Evolutionary conservation across 2,113 vertebrate genomes (phyloP).

Genomic region (Calyptomena viridis): DNA sequence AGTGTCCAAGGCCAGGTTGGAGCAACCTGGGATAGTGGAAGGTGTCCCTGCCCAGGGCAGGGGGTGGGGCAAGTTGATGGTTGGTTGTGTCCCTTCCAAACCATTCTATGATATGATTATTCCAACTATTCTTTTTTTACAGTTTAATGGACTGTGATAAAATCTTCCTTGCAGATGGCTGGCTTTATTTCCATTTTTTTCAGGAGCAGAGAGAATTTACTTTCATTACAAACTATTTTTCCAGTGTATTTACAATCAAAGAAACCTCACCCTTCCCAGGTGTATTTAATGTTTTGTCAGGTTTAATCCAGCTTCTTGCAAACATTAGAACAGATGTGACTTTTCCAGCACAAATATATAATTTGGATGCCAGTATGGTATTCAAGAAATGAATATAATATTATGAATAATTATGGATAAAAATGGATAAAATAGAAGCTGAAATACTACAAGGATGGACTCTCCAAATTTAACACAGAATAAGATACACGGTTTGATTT

Average conservation of each 20-base stretch:
- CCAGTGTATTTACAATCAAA: not conserved
- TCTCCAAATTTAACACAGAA: not conserved
- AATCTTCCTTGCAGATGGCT: not conserved
- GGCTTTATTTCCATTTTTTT: not conserved
- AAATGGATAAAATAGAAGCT: not conserved
- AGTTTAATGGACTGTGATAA: not conserved
- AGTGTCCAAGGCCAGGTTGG: not conserved
- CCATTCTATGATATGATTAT: not conserved
- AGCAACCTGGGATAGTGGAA: not conserved
- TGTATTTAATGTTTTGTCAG: not conserved
- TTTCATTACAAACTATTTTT: not conserved
- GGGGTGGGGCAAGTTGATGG: too few relatives aligned
- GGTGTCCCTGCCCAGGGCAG: not conserved
- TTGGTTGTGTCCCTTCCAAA: not conserved
- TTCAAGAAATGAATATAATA: not conserved
- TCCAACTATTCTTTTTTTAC: not conserved
- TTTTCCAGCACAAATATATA: not conserved
- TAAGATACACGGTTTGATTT: not conserved
- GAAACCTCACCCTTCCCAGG: not conserved
- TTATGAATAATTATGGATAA: not conserved
- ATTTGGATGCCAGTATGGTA: not conserved
- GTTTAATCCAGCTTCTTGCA: not conserved
- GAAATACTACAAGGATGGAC: not conserved
- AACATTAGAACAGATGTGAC: not conserved
- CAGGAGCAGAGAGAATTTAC: not conserved